phyloP scores from a whole-genome alignment of 2,113 vertebrate genomes.

The Herpetotheres cachinnans region DNA sequence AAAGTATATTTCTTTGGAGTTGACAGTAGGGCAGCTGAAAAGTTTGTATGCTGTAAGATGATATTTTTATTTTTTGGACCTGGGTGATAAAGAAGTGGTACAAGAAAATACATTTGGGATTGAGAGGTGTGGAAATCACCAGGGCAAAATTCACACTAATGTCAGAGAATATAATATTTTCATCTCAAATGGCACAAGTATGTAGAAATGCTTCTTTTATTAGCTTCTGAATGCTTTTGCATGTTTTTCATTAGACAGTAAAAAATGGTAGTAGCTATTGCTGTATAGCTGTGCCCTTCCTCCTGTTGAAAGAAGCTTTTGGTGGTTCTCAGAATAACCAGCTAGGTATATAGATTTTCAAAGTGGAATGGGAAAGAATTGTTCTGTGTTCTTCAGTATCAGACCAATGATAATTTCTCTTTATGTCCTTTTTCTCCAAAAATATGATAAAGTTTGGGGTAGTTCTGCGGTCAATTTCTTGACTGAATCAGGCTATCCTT shows the following conservation, averaged over 20 bases:
- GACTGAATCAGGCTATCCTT: background rate
- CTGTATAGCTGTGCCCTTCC: background rate
- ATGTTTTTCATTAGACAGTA: background rate
- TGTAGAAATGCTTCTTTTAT: background rate
- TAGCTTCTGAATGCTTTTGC: background rate
- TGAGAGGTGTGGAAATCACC: background rate
- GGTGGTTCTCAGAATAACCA: background rate
- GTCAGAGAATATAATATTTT: background rate
- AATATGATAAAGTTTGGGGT: background rate
- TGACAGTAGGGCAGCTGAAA: background rate
- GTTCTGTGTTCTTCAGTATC: background rate
- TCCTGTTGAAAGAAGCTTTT: background rate
- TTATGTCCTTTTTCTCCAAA: background rate
- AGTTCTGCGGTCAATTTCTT: background rate
- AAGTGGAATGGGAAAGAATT: background rate
- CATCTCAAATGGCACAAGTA: background rate
- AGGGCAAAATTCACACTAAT: background rate
- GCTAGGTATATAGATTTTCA: background rate
- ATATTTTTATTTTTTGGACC: background rate
- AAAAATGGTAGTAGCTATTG: background rate
- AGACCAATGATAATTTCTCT: background rate
- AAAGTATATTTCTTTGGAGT: background rate
- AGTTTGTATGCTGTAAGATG: background rate
- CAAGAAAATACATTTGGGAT: background rate
- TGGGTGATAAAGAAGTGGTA: background rate